phyloP scores from a whole-genome alignment of 2,888 invertebrate species.

The Xylocampa areola region DNA sequence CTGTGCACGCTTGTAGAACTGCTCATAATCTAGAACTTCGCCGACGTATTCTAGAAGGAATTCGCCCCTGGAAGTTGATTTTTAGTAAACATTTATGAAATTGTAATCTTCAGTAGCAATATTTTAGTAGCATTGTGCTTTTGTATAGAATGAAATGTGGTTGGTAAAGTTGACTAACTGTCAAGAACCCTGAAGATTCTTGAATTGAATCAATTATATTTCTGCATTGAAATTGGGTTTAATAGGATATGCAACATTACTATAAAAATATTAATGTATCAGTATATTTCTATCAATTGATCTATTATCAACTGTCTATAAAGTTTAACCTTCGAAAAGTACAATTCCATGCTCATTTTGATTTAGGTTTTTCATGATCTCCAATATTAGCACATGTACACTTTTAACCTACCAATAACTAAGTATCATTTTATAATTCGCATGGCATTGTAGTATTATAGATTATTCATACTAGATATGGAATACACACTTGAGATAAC shows the following conservation, averaged over 20 bases:
- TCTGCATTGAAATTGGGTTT: too few relatives aligned
- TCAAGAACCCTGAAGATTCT: too few relatives aligned
- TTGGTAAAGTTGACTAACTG: too few relatives aligned
- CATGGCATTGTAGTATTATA: slow-evolving; percentile 1
- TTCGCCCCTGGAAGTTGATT: slow-evolving; percentile 92
- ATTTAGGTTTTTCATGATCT: too few relatives aligned
- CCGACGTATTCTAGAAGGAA: slow-evolving; percentile 99
- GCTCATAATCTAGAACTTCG: slow-evolving; percentile 97
- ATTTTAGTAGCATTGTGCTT: background rate
- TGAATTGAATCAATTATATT: too few relatives aligned
- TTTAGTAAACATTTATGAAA: slow-evolving; percentile 12
- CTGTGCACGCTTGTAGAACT: slow-evolving; percentile 96
- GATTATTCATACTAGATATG: background rate
- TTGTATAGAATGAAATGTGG: background rate
- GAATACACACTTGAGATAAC: background rate
- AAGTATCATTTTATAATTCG: slow-evolving; percentile 15
- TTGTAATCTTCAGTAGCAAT: background rate
- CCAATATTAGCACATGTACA: slow-evolving; percentile 1
- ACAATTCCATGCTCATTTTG: too few relatives aligned
- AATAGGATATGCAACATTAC: too few relatives aligned
- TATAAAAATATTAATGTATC: too few relatives aligned
- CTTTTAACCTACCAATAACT: background rate
- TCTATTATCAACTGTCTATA: too few relatives aligned
- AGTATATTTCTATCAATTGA: too few relatives aligned
- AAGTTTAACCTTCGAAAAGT: too few relatives aligned